A percentile compares a stretch with the other conserved stretches of the same genome.
Evolutionary conservation across 2,113 vertebrate species (phyloP).

Genomic region (Pimephales promelas): DNA sequence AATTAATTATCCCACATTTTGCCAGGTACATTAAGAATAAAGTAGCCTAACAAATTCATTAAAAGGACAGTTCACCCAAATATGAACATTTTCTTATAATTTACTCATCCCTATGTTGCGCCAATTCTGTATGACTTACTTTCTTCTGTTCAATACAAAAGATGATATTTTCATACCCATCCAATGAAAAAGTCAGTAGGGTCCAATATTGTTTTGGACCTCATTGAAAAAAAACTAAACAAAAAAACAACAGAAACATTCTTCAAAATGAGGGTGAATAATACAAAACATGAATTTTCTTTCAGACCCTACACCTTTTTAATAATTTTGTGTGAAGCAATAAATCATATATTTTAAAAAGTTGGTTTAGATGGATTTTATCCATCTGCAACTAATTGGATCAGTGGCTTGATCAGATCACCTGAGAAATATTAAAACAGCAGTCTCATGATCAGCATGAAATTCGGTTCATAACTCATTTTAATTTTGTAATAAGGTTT

Average conservation of each 20-base stretch:
- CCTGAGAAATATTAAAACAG: neutral
- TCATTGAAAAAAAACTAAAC: no score
- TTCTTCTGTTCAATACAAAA: no score
- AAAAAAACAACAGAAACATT: no score
- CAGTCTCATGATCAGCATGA: neutral
- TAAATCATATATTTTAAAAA: no score
- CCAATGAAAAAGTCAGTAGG: no score
- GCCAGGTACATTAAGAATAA: neutral
- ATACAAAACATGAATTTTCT: neutral
- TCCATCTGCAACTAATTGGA: neutral
- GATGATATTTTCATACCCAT: no score
- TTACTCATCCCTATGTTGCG: neutral
- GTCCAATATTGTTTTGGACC: no score
- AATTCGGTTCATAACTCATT: neutral
- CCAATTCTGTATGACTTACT: neutral
- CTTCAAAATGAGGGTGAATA: neutral
- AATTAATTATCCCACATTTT: constrained; percentile 1
- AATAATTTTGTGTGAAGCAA: no score
- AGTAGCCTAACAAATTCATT: neutral
- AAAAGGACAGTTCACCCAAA: neutral
- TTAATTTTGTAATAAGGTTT: neutral
- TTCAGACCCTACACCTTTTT: no score
- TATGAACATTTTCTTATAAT: neutral
- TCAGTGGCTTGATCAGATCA: neutral
- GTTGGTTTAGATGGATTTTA: neutral